Conservation (phyloP, 2,797 vertebrate genomes). For the Argentina silus region DNA sequence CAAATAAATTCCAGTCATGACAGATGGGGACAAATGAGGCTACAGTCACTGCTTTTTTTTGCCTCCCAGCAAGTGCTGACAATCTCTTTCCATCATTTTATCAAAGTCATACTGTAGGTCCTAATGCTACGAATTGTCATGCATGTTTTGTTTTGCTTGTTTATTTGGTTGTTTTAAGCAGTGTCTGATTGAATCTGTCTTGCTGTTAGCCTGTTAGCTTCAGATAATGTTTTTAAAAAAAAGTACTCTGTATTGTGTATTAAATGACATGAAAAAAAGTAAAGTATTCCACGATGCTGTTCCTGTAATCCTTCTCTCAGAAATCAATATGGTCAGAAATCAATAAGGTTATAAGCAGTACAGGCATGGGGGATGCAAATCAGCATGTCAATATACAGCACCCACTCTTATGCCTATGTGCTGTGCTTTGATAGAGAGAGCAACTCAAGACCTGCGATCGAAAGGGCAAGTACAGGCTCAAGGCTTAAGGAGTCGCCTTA, state of each 20-base stretch:
- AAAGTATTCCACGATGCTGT: slow-evolving; percentile 34
- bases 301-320: slow-evolving; percentile 51
- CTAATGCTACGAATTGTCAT: background rate
- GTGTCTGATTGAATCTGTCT: background rate
- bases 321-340: slow-evolving; percentile 60
- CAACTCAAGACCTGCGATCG: slow-evolving; percentile 7
- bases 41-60: slow-evolving; percentile 5
- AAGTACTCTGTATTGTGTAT: background rate
- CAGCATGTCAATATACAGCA: slow-evolving; percentile 52
- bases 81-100: slow-evolving; percentile 3
- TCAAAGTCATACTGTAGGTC: slow-evolving; percentile 7
- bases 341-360: slow-evolving; percentile 50
- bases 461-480: background rate
- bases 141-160: background rate
- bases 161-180: background rate
- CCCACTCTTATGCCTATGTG: slow-evolving; percentile 28
- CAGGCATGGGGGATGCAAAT: slow-evolving; percentile 59
- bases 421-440: slow-evolving; percentile 21
- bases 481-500: slow-evolving; percentile 10
- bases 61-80: background rate
- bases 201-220: background rate
- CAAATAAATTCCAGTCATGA: slow-evolving; percentile 21
- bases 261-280: slow-evolving; percentile 1
- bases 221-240: background rate
- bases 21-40: background rate